Evolutionary conservation across 2,888 invertebrate species (phyloP).

Genomic region (Erebia epiphron): DNA sequence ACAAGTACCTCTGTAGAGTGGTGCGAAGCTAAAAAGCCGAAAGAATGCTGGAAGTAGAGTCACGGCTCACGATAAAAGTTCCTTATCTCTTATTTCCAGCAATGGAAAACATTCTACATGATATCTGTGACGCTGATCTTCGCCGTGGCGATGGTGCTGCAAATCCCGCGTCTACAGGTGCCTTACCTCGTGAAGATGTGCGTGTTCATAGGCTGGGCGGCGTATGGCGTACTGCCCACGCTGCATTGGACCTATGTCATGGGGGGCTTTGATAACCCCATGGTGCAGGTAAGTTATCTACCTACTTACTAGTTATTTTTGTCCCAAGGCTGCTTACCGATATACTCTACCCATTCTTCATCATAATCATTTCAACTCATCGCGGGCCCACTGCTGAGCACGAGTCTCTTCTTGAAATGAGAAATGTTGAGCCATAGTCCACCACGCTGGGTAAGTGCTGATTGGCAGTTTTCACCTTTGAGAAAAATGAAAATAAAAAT

Average conservation of each 20-base stretch:
- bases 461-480: too few relatives aligned
- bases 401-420: too few relatives aligned
- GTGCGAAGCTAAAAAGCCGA: neutral
- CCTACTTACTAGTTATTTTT: neutral
- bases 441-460: too few relatives aligned
- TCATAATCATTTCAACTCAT: too few relatives aligned
- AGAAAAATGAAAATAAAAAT: too few relatives aligned
- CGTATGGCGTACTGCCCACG: constrained; percentile 95
- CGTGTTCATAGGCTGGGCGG: constrained; percentile 93
- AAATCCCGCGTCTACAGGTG: constrained; percentile 88
- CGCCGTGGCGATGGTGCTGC: constrained; percentile 89
- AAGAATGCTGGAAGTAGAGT: too few relatives aligned
- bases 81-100: constrained; percentile 74
- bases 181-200: constrained; percentile 88
- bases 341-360: too few relatives aligned
- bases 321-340: too few relatives aligned
- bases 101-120: constrained; percentile 91
- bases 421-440: too few relatives aligned
- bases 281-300: constrained; percentile 86
- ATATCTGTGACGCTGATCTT: constrained; percentile 92
- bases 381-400: too few relatives aligned
- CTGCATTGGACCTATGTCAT: constrained; percentile 95
- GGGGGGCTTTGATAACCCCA: constrained; percentile 93
- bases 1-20: too few relatives aligned
- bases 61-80: neutral